Base-by-base conservation (phyloP, 92 coral and sea anemone genomes). In the Pocillopora meandrina region DNA sequence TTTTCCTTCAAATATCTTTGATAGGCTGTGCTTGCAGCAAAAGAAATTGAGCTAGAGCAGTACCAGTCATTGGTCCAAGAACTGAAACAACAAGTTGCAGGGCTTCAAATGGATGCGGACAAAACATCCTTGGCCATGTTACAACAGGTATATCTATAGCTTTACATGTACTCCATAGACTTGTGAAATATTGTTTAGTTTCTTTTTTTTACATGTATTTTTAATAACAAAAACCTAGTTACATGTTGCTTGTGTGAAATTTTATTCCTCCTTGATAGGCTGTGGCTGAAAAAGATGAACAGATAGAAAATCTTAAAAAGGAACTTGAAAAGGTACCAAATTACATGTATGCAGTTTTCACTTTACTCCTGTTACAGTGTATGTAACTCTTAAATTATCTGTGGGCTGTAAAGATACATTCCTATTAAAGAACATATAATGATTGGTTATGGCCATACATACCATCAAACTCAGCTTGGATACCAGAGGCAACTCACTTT, bases 91-190 rank as follows among this genome's bases (percentile, higher is more conserved):
- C 91, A 92, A 63, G 86, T 93, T 23, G 78, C 87, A 1, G 99
- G 94, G 9, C 88, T 95, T 36, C 97, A 96, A 79, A 87, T 92
- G 87, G 99, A 96, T 86, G 78, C 98, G 6, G 99, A 94, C 49
- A 94, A 89, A 70, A 90, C 94, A 12, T 92, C 96, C 19, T 63
- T 96, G 90, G 98, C 87, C 20, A 85, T 88, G 91, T 74, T 96
- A 49, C 99, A 93, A 26, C 98, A 94, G 95, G 98, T 94, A 42
- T 26, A 58, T 20, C 26, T 8, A 26, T 16, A 34, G 31, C 15
- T 19, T 23, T 34, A 1, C 36, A 14, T 26, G 8, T 2, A 19
- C 58, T 21, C 56, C 61, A 52, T 20, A 9, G 23, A 21, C 61
- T 12, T 59, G 8, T 2, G 14, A 21, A 33, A 36, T 61, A 9